Conservation (phyloP, 2,888 invertebrate species). For the Andrena hattorfiana region DNA sequence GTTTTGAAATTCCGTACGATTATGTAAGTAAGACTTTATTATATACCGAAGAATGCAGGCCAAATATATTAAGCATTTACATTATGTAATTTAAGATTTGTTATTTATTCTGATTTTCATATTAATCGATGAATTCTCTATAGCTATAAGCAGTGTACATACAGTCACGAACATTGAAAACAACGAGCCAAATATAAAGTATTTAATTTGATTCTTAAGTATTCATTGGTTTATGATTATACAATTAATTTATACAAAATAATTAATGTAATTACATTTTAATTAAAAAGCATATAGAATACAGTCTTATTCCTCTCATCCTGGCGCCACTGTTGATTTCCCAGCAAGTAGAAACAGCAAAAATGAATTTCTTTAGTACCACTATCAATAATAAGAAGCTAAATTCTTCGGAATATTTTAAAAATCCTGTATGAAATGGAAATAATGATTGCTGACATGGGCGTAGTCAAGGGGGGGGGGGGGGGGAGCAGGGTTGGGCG, state of each 20-base stretch:
- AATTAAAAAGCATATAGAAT: not conserved
- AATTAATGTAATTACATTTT: not conserved
- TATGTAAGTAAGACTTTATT: constrained; percentile 37
- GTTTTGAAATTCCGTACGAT: constrained; percentile 29
- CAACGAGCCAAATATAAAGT: not conserved
- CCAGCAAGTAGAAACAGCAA: too few relatives aligned
- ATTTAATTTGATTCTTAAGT: not conserved
- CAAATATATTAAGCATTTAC: constrained; percentile 44
- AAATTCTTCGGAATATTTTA: too few relatives aligned
- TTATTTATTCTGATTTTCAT: constrained; percentile 23
- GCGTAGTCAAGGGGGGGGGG: too few relatives aligned
- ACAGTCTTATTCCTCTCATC: too few relatives aligned
- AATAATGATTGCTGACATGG: too few relatives aligned
- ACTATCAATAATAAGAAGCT: too few relatives aligned
- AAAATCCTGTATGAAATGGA: not conserved
- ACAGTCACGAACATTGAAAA: not conserved
- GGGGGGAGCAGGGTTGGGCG: too few relatives aligned
- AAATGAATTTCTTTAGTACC: too few relatives aligned
- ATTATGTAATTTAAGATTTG: constrained; percentile 20
- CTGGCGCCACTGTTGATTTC: too few relatives aligned
- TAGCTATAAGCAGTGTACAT: not conserved
- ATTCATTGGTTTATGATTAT: too few relatives aligned
- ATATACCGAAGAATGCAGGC: constrained; percentile 15
- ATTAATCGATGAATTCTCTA: not conserved
- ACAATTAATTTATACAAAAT: not conserved